phyloP scores from a whole-genome alignment of 2,888 invertebrate species.

The Leucania comma region DNA sequence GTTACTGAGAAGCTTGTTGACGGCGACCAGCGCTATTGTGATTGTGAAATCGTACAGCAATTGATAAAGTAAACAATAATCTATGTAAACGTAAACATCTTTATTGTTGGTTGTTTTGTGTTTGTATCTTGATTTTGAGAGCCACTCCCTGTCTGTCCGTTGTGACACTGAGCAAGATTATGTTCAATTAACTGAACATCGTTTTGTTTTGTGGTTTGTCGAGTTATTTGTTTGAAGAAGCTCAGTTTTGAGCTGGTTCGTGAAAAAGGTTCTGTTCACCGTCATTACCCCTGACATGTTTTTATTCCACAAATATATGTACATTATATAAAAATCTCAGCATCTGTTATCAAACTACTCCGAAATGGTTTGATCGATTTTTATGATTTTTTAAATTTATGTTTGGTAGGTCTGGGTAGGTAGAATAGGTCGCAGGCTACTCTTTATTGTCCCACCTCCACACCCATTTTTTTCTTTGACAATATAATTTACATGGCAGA shows the following conservation, averaged over 20 bases:
- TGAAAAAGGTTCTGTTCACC: too few relatives aligned
- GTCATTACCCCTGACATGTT: too few relatives aligned
- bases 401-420: too few relatives aligned
- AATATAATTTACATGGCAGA: too few relatives aligned
- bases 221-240: constrained; percentile 12
- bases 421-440: too few relatives aligned
- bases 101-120: constrained; percentile 63
- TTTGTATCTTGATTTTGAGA: constrained; percentile 68
- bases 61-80: constrained; percentile 61
- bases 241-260: not conserved
- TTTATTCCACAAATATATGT: too few relatives aligned
- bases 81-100: constrained; percentile 61
- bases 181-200: constrained; percentile 63
- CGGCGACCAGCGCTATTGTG: constrained; percentile 46
- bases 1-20: constrained; percentile 16
- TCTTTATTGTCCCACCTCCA: too few relatives aligned
- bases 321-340: too few relatives aligned
- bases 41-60: constrained; percentile 56
- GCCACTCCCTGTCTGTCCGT: constrained; percentile 63
- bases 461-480: too few relatives aligned
- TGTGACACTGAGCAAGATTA: constrained; percentile 64
- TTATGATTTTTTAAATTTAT: too few relatives aligned
- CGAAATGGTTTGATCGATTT: too few relatives aligned
- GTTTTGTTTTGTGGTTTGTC: constrained; percentile 24
- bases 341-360: too few relatives aligned